Percentiles rank a stretch among this genome's conserved stretches.
Conservation (phyloP, 2,113 vertebrate genomes). For the Poeciliopsis retropinna region DNA sequence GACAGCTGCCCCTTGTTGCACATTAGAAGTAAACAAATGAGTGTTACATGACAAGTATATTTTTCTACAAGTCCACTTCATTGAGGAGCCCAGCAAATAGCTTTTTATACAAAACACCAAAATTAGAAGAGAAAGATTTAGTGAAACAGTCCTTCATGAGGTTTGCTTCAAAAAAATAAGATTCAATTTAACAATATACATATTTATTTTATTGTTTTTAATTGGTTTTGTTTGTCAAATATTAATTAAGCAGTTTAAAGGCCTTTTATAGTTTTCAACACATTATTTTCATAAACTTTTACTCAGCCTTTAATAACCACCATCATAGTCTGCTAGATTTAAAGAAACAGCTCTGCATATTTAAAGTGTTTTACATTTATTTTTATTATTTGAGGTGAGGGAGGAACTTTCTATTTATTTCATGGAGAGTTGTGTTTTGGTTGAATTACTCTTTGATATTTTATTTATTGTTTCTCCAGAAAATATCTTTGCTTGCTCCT, state of each 20-base stretch:
- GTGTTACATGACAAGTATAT: neutral
- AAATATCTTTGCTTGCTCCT: neutral
- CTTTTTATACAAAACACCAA: conserved; percentile 5
- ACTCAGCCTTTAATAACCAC: too few relatives aligned
- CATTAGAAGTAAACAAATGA: conserved; percentile 1
- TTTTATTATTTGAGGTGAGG: neutral
- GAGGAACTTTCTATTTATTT: conserved; percentile 21
- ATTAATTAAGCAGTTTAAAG: neutral
- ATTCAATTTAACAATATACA: neutral
- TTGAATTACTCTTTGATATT: neutral
- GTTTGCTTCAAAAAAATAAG: neutral
- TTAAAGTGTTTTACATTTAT: conserved; percentile 6
- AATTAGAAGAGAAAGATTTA: neutral
- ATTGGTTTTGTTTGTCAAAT: conserved; percentile 20
- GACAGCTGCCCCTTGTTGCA: neutral
- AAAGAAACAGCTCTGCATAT: neutral
- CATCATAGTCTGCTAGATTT: neutral
- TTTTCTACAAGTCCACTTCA: conserved; percentile 19
- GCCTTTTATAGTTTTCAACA: neutral
- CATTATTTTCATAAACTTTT: neutral
- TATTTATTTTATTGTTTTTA: conserved; percentile 21
- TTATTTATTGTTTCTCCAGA: conserved; percentile 33
- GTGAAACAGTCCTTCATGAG: neutral
- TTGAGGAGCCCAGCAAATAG: neutral
- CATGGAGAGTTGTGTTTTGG: neutral